These are phyloP conservation scores for Moxostoma hubbsi DNA, from an alignment of 2,797 vertebrate genomes.

Conservation along the genomic window DNA sequence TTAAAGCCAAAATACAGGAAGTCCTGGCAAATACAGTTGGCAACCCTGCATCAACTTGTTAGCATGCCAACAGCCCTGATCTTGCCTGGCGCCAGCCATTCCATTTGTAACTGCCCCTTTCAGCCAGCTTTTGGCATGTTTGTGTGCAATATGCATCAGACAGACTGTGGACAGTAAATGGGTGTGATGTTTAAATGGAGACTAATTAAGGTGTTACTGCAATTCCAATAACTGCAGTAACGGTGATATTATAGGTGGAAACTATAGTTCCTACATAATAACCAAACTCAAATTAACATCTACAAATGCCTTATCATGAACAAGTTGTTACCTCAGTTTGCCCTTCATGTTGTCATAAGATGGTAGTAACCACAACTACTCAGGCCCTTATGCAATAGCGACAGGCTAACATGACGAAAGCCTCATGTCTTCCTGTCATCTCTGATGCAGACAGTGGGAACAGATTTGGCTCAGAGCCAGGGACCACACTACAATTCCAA, in stretches of 20 bases:
- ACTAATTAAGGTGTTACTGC: no score
- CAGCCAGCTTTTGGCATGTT: background rate
- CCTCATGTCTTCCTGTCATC: slow-evolving; percentile 31
- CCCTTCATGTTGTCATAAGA: slow-evolving; percentile 1
- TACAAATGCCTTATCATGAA: background rate
- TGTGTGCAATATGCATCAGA: background rate
- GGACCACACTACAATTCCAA: slow-evolving; percentile 31
- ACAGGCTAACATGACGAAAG: slow-evolving; percentile 27
- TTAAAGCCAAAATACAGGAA: no score
- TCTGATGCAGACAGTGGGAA: slow-evolving; percentile 14
- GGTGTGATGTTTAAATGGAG: no score
- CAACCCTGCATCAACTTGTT: no score
- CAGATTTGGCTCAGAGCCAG: slow-evolving; percentile 37
- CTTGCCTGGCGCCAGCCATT: background rate
- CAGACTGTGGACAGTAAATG: background rate
- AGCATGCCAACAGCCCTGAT: no score
- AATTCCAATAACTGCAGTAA: background rate
- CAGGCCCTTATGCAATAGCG: slow-evolving; percentile 37
- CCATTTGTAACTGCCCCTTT: background rate
- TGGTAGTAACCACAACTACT: background rate
- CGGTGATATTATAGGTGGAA: background rate
- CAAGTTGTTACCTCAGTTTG: slow-evolving; percentile 1
- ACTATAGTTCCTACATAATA: background rate
- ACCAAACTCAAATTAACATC: background rate
- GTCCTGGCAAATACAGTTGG: no score